Conservation (phyloP, 2,888 invertebrate species). For the Arctia plantaginis region DNA sequence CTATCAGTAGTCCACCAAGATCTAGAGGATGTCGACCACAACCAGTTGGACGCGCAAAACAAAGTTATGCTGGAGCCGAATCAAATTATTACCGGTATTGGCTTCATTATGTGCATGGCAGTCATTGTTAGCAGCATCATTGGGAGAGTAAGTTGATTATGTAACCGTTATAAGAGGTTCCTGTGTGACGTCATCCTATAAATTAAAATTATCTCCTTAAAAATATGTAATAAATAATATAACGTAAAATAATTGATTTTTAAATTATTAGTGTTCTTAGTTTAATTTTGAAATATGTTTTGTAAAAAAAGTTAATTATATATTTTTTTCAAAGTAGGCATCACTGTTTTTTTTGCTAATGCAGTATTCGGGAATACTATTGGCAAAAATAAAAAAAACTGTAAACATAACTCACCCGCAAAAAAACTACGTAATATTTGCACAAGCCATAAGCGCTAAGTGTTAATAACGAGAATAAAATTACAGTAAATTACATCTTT, state of each 20-base stretch:
- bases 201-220: background rate
- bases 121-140: slow-evolving; percentile 74
- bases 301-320: background rate
- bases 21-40: slow-evolving; percentile 70
- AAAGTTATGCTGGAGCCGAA: slow-evolving; percentile 67
- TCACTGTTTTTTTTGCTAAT: too few species aligned
- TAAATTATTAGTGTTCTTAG: background rate
- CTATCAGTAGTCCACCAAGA: slow-evolving; percentile 77
- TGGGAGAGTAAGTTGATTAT: slow-evolving; percentile 75
- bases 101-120: slow-evolving; percentile 71
- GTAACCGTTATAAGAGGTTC: slow-evolving; percentile 8
- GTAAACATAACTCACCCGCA: background rate
- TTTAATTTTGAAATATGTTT: background rate
- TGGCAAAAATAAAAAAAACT: background rate
- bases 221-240: background rate
- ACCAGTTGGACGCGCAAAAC: slow-evolving; percentile 50
- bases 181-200: slow-evolving; percentile 12
- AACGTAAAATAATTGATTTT: background rate
- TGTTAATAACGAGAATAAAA: too few species aligned
- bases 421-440: background rate
- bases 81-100: slow-evolving; percentile 74
- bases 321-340: background rate
- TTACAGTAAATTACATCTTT: too few species aligned
- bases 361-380: background rate
- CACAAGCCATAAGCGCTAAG: too few species aligned